Evolutionary conservation across 2,888 invertebrate genomes (phyloP), one percentile per base, ranked within the genome.

Genomic region (Autographa gamma): DNA sequence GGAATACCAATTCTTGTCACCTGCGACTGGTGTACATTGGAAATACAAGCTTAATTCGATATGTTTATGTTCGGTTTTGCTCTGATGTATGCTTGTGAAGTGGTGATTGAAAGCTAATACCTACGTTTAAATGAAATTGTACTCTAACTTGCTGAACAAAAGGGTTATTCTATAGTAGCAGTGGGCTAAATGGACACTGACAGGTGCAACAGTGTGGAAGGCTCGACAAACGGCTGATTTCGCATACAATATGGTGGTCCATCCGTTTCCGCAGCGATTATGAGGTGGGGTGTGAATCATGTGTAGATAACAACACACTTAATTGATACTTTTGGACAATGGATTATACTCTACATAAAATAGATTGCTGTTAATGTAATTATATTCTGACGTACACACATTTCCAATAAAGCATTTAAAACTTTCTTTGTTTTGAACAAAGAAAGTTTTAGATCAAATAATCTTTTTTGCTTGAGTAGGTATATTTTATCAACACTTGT

Each of bases 181-280:
- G 25, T 54, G 32, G 63, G 59, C 58, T 76, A 72, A 77, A 80
- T 80, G 80, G 83, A 72, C 80, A 80, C 82, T 79, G 82, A 80
- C 88, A 89, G 92, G 92, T 92, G 94, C 93, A 92, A 88, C 93
- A 91, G 94, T 88, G 94, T 92, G 93, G 93, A 94, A 94, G 90
- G 92, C 89, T 89, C 90, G 90, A 93, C 94, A 92, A 93, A 79
- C 83, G 83, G 92, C 91, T 91, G 94, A 93, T 93, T 92, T 92
- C 91, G 88, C 90, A 90, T 90, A 92, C 93, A 94, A 91, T 93
- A 94, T 93, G 94, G 93, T 90, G 91, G 92, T 91, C 91, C 91
- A 93, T 93, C 93, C 93, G 93, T 93, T 93, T 94, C 94, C 93
- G 90, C 83, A 83, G 90, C 91, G 93, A 93, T 93, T 92, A 93